Percentiles rank a stretch among this genome's conserved stretches.
Conservation (phyloP, 2,113 vertebrate species). For the Hirundichthys speculiger region DNA sequence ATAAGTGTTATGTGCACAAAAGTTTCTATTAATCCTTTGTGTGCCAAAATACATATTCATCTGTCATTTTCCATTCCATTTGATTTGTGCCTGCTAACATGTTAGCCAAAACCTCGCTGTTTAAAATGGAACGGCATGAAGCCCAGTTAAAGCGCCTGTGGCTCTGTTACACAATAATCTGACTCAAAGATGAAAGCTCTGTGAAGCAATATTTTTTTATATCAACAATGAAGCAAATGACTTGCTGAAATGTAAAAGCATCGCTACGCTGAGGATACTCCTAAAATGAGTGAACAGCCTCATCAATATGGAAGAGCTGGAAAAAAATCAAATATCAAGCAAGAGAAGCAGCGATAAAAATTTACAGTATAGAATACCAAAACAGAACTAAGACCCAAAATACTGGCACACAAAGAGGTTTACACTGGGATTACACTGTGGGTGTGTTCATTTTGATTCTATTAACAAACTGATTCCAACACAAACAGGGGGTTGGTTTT, state of each 20-base stretch:
- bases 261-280: constrained; percentile 3
- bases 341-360: neutral
- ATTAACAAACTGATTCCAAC: too few species aligned
- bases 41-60: neutral
- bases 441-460: too few species aligned
- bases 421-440: neutral
- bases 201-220: constrained; percentile 6
- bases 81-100: neutral
- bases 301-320: constrained; percentile 5
- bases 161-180: neutral
- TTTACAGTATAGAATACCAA: neutral
- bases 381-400: constrained; percentile 1
- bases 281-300: neutral
- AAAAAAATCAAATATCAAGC: neutral
- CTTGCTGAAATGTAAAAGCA: neutral
- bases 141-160: neutral
- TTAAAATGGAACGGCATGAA: neutral
- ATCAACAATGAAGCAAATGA: constrained; percentile 10
- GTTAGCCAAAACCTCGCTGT: neutral
- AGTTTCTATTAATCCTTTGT: constrained; percentile 9
- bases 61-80: neutral
- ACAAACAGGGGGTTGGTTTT: too few species aligned
- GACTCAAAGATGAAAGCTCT: constrained; percentile 20
- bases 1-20: neutral
- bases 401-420: neutral